Evolutionary conservation across 2,888 invertebrate genomes (phyloP).

Genomic region (Sphaeridia pumilis): DNA sequence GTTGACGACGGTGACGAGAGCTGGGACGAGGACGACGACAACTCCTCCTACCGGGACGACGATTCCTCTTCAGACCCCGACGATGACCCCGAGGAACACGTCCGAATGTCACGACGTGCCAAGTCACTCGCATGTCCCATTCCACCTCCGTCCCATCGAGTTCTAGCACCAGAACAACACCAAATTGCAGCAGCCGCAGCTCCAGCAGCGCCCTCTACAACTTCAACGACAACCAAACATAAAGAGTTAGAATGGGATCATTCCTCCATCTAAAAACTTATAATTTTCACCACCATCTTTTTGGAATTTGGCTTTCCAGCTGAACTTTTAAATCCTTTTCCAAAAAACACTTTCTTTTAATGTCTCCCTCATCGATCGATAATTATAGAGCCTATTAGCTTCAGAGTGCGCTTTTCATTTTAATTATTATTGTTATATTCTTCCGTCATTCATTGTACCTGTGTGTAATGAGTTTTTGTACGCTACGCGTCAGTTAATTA

Average conservation of each 20-base stretch:
- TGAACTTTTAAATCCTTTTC: too few relatives aligned
- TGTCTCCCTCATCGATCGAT: too few relatives aligned
- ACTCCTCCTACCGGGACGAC: constrained; percentile 33
- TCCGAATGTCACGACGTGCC: constrained; percentile 19
- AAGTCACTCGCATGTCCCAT: not conserved
- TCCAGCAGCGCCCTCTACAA: constrained; percentile 12
- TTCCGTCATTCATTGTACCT: too few relatives aligned
- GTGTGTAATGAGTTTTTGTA: too few relatives aligned
- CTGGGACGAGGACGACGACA: constrained; percentile 36
- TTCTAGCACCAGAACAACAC: constrained; percentile 20
- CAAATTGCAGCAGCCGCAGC: constrained; percentile 10
- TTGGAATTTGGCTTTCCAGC: too few relatives aligned
- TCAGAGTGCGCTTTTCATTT: too few relatives aligned
- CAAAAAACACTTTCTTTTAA: too few relatives aligned
- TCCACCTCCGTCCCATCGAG: constrained; percentile 19
- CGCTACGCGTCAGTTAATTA: too few relatives aligned
- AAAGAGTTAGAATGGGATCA: constrained; percentile 36
- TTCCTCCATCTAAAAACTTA: constrained; percentile 36
- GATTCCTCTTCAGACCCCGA: constrained; percentile 34
- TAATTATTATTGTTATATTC: too few relatives aligned
- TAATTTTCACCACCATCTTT: too few relatives aligned
- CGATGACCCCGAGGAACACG: constrained; percentile 26
- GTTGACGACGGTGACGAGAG: constrained; percentile 34
- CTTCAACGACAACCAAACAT: constrained; percentile 22
- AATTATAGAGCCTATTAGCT: too few relatives aligned